Evolutionary conservation across 2,113 vertebrate species (phyloP), one percentile per base, ranked within the genome.

Genomic region (Romanogobio albipinnatus): DNA sequence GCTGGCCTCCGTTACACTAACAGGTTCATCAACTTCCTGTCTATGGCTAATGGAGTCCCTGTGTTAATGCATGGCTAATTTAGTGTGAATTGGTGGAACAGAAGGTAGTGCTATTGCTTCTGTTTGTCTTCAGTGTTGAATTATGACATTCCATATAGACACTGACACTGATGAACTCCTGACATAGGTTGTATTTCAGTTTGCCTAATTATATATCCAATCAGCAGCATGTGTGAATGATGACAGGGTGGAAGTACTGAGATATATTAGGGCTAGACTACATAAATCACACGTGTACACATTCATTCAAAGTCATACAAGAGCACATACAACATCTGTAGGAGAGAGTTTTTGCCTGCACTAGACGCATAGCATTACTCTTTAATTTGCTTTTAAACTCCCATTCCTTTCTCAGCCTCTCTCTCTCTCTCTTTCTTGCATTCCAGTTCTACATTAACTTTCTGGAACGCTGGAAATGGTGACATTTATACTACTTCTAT

Each of bases 201-300:
- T 82, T 22, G n/a, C 75, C 51, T 86, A 84, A 84, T 88, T 86
- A 82, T 84, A 86, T 73, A 73, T 71, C 77, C 45, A 85, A 83
- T 84, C 86, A 84, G 24, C 51, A 61, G 15, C 33, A 51, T 14
- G 24, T 36, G 24, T 84, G 81, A 83, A 64, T 58, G 87, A 79
- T 83, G 76, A 59, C 49, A 58, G 75, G 64, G 58, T 68, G 78
- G 47, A 29, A 51, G 43, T 10, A 22, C 26, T 49, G 66, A 70
- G 51, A 70, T 76, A 82, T 62, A 64, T 78, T 84, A 74, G 59
- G 17, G 59, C 79, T 66, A 22, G 36, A 51, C 39, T 49, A 39
- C 73, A 88, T 86, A 68, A 84, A 88, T 88, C 82, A 81, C 29
- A 76, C 29, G 11, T 24, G 47, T 47, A 11, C 26, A 26, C 53